Evolutionary conservation across 2,113 vertebrate genomes (phyloP).

Genomic region (Nesoenas mayeri): DNA sequence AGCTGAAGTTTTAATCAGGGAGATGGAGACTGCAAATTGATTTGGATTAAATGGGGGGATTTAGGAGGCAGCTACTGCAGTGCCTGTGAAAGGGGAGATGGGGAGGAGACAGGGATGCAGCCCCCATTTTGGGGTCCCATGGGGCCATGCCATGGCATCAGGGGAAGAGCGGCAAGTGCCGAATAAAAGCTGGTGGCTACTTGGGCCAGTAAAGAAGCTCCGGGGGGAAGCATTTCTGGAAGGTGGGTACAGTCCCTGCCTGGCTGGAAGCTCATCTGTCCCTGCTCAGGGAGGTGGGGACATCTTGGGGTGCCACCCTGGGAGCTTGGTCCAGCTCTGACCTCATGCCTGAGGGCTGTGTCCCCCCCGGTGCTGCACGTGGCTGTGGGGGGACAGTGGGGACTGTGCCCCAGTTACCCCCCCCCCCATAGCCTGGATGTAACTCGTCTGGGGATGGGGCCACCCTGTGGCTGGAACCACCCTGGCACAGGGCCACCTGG

Average conservation of each 20-base stretch:
- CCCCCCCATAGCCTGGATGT: not conserved
- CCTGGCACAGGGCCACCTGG: not conserved
- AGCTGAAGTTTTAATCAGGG: not conserved
- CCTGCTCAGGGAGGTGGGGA: not conserved
- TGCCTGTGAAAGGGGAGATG: not conserved
- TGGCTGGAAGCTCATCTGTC: fast-evolving
- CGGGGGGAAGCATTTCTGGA: not conserved
- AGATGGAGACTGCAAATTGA: slow-evolving; percentile 45
- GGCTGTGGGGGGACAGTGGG: not conserved
- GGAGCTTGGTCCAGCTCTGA: not conserved
- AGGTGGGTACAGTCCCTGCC: not conserved
- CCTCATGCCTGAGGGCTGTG: not conserved
- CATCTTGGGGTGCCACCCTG: not conserved
- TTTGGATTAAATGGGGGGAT: slow-evolving; percentile 2
- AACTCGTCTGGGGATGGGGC: not conserved
- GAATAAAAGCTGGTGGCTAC: not conserved
- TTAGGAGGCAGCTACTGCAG: not conserved
- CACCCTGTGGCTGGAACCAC: not conserved
- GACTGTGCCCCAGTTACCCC: not conserved
- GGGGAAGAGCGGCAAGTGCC: fast-evolving
- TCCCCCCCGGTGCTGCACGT: not conserved
- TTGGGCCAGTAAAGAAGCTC: not conserved
- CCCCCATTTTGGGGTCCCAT: fast-evolving
- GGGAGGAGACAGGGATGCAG: not conserved
- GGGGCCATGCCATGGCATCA: fast-evolving